Base-by-base conservation (phyloP, 2,113 vertebrate species). In the Anhinga anhinga region DNA sequence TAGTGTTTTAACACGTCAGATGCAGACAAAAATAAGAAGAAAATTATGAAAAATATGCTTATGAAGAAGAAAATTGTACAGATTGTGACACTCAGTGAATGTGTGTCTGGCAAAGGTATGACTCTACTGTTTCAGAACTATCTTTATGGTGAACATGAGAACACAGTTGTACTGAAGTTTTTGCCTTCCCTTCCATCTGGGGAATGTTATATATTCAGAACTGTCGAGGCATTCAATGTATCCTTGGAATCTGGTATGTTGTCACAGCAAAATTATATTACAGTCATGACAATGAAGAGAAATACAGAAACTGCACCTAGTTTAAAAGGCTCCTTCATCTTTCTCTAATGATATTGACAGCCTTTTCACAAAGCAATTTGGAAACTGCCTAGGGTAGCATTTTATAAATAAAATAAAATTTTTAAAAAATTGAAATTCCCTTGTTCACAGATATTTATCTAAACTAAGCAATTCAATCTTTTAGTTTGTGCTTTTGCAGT, bases 261-360 rank as follows among this genome's bases (percentile, higher is more conserved):
- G 91, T 36, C 56, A 61, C 62, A 67, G 52, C 85, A 69, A 82
- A 82, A 67, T 49, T 88, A 36, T 50, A 19, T 92, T 66, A 34
- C 47, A 70, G 47, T 74, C 71, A 52, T 76, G 74, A 89, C 82
- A 96, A 50, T 15, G 7, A 92, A 63, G 76, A 78, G 19, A 92
- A 94, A 71, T 59, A 6, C 47, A 79, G 82, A 79, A 86, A 40
- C 23, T 47, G 36, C 21, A 19, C 58, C 69, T 63, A 47, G 3
- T 73, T 84, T 81, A 63, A 90, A 82, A 89, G 74, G 40, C 72
- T 95, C 32, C 63, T 96, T 81, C 79, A 67, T 90, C 44, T 93
- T 84, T 56, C 72, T 82, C 26, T 47, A 74, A 66, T 92, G 49
- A 23, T 82, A 95, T 65, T 2, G 38, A 81, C 79, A 91, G 44